These are phyloP conservation scores for Idaea dimidiata DNA, from an alignment of 2,888 invertebrate species.

Conservation along the genomic window DNA sequence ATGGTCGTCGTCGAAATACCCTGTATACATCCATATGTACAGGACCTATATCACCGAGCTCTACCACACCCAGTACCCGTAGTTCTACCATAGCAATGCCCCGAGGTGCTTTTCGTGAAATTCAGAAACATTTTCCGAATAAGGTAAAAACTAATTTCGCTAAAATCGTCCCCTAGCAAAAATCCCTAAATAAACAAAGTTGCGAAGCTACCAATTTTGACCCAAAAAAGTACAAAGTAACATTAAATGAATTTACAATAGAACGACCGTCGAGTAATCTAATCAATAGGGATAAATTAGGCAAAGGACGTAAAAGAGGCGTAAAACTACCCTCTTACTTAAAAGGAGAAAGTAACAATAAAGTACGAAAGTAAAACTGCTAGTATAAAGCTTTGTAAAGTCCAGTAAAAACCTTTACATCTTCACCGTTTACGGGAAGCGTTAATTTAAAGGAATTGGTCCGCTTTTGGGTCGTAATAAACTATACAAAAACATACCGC, in stretches of 20 bases:
- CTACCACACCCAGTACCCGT: background rate
- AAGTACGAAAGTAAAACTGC: background rate
- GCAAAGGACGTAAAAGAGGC: background rate
- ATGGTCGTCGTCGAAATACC: no score
- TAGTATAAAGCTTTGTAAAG: background rate
- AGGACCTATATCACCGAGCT: background rate
- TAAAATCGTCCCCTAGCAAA: background rate
- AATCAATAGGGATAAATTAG: conserved; percentile 5
- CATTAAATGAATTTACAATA: conserved; percentile 5
- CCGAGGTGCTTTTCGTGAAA: background rate
- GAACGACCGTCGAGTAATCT: conserved; percentile 2
- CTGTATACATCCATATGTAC: background rate
- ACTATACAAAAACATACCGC: background rate
- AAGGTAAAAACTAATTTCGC: conserved; percentile 1
- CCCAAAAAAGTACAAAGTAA: conserved; percentile 1
- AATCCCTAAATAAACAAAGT: background rate
- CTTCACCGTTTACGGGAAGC: conserved; percentile 1
- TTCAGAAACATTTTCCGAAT: background rate
- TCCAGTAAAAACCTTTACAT: conserved; percentile 4
- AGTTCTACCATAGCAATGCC: background rate
- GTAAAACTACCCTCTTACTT: background rate
- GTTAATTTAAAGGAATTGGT: conserved; percentile 2
- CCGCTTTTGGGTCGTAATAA: conserved; percentile 13
- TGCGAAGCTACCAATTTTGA: background rate
- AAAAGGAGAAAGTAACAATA: background rate